Evolutionary conservation across 2,113 vertebrate genomes (phyloP).

Genomic region (Psittacula cyanocephala): DNA sequence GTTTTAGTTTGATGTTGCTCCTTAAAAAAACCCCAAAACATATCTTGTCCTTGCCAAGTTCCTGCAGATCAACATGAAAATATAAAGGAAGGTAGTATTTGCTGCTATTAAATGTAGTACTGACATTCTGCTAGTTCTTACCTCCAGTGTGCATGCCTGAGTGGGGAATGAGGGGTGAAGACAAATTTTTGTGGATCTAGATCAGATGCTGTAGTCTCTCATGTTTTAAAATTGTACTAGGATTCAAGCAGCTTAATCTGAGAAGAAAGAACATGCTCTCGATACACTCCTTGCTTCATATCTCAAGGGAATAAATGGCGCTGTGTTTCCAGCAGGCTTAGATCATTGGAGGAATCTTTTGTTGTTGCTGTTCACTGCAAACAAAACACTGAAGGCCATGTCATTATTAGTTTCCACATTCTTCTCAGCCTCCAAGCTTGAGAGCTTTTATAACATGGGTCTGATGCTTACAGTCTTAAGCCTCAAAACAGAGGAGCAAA

Average conservation of each 20-base stretch:
- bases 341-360: slow-evolving; percentile 55
- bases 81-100: neutral
- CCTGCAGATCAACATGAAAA: neutral
- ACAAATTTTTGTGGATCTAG: neutral
- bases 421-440: slow-evolving; percentile 37
- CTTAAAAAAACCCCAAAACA: rapidly evolving
- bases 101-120: neutral
- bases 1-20: neutral
- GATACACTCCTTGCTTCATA: neutral
- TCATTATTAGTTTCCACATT: slow-evolving; percentile 54
- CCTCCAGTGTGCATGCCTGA: neutral
- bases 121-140: neutral
- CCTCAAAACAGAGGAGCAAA: slow-evolving; percentile 30
- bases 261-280: neutral
- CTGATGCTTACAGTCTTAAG: slow-evolving; percentile 11
- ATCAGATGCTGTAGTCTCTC: neutral
- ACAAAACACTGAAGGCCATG: slow-evolving; percentile 62
- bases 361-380: slow-evolving; percentile 42
- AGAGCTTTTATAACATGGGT: slow-evolving; percentile 25
- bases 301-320: slow-evolving; percentile 15
- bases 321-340: slow-evolving; percentile 26
- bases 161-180: neutral
- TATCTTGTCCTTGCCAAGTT: neutral
- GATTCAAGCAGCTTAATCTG: neutral
- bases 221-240: neutral